Base-by-base conservation (phyloP, 2,113 vertebrate genomes). In the Paramisgurnus dabryanus region DNA sequence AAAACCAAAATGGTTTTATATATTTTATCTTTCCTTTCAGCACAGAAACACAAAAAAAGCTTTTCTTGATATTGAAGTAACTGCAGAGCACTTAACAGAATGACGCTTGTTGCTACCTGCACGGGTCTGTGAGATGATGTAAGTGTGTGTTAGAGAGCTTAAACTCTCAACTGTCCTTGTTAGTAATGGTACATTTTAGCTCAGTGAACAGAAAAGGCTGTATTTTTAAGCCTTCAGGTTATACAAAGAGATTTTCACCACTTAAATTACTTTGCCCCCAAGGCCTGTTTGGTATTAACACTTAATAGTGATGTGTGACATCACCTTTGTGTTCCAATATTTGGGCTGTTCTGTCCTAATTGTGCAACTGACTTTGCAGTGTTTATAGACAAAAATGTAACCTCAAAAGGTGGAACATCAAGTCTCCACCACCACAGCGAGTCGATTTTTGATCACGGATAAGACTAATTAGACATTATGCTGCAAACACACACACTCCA, bases 381-480 rank as follows among this genome's bases (percentile, higher is more conserved):
- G 12, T 3, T 53, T 61, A 11, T 18, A n/a, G 9, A 11, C 58
- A 61, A n/a, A 70, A 11, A 3, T 7, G 67, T 13, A 9, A 70
- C 15, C 3, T 10, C 50, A 57, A 57, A 61, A 74, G 57, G 57
- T 74, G 40, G 40, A 41, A 6, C 1, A 6, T 73, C 4, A 73
- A 22, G 10, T 55, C 15, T 40, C 13, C 34, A 43, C 55, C 55
- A 17, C 58, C 40, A 15, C 10, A 34, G 11, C 41, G 11, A 63
- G 72, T 43, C 22, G 11, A 73, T 53, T 72, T 22, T 15, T 73
- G 57, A 61, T 75, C 11, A 63, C 17, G 43, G 34, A 58, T 41
- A 41, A 47, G 49, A 55, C 49, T 27, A 57, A 61, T 74, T 47
- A 74, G 13, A 57, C 53, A 17, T 57, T 17, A 57, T 57, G 53